Evolutionary conservation across 2,888 invertebrate genomes (phyloP).

Genomic region (Synergus itoensis): DNA sequence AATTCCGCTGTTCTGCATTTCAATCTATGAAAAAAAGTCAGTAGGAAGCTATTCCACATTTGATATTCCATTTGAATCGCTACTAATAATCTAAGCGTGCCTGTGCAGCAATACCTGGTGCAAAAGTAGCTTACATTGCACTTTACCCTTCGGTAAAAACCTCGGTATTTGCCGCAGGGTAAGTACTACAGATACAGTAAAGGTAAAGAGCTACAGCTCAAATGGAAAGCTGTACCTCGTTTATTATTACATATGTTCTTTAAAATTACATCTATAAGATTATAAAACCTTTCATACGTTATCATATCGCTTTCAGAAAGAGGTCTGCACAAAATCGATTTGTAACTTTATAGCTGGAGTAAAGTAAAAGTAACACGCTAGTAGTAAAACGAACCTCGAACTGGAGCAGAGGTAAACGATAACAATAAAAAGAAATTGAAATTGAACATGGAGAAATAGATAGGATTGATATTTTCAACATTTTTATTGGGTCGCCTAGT

Average conservation of each 20-base stretch:
- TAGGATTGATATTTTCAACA: too few relatives aligned
- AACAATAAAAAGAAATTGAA: conserved; percentile 20
- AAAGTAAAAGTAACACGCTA: neutral
- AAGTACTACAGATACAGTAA: too few relatives aligned
- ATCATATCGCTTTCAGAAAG: neutral
- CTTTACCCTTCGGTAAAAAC: neutral
- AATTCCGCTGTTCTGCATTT: neutral
- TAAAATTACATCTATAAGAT: neutral
- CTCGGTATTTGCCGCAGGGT: neutral
- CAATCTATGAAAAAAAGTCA: neutral
- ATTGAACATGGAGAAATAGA: neutral
- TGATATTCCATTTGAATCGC: conserved; percentile 1
- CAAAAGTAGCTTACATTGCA: conserved; percentile 7
- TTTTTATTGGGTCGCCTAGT: neutral
- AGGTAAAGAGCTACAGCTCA: neutral
- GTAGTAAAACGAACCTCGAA: conserved; percentile 17
- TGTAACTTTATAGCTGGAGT: neutral
- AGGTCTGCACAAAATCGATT: conserved; percentile 19
- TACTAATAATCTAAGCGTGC: neutral
- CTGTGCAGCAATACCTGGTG: neutral
- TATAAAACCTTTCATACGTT: neutral
- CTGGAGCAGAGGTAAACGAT: conserved; percentile 19
- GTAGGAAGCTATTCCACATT: neutral
- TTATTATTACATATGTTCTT: neutral
- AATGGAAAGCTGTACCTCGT: neutral